Conservation (phyloP, 2,113 vertebrate genomes). For the Mustela lutreola region DNA sequence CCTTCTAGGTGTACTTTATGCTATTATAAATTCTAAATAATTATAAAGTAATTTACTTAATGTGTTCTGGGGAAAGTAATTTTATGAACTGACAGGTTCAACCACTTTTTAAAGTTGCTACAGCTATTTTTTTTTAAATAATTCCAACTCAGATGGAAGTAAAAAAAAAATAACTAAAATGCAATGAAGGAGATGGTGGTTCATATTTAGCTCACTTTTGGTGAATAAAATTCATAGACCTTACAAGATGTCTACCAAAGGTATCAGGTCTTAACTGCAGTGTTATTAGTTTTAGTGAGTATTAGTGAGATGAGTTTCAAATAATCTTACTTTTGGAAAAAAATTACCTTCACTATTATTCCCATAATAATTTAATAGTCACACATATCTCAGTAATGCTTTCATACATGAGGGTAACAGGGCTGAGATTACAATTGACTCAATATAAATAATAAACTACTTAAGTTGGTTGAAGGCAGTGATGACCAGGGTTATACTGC, state of each 20-base stretch:
- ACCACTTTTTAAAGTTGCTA: conserved; percentile 35
- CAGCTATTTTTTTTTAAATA: not conserved
- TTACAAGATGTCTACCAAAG: not conserved
- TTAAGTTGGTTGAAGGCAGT: not conserved
- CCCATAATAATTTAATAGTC: not conserved
- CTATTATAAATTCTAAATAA: not conserved
- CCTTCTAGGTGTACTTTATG: not conserved
- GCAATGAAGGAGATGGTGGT: not conserved
- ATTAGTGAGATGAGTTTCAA: not conserved
- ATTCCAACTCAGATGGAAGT: not conserved
- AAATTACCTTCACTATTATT: not conserved
- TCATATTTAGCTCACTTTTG: not conserved
- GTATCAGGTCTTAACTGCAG: not conserved
- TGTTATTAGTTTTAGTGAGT: not conserved
- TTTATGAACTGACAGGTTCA: not conserved
- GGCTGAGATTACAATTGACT: not conserved
- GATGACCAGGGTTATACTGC: not conserved
- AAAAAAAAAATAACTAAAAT: not conserved
- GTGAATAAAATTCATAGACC: not conserved
- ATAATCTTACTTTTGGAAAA: not conserved
- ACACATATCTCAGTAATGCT: not conserved
- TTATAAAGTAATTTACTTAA: not conserved
- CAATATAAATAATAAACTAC: not conserved
- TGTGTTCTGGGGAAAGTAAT: not conserved
- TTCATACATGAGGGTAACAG: not conserved